Percentiles rank a stretch among this genome's conserved stretches.
Evolutionary conservation across 1,140 invertebrate species (phyloP).

Genomic region (Tetramorium simillimum): DNA sequence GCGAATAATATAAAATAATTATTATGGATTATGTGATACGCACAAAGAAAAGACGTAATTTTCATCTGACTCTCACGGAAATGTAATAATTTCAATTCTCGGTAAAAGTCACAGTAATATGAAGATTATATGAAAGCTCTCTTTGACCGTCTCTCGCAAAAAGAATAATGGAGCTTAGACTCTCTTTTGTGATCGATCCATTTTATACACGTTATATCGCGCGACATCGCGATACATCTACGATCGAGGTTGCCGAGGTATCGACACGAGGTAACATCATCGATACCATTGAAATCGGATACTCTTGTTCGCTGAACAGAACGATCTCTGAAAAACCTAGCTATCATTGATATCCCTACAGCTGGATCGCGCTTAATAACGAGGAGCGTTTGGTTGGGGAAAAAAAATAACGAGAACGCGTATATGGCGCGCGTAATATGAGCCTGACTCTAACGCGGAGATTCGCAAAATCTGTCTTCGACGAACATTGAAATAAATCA

Average conservation of each 20-base stretch:
- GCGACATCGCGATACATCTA: conserved; percentile 46
- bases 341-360: conserved; percentile 71
- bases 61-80: background rate
- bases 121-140: background rate
- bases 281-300: conserved; percentile 77
- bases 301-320: conserved; percentile 67
- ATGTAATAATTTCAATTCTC: conserved; percentile 7
- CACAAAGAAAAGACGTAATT: background rate
- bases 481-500: conserved; percentile 38
- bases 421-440: conserved; percentile 47
- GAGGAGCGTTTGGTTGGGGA: conserved; percentile 18
- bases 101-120: background rate
- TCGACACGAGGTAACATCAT: conserved; percentile 67
- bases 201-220: conserved; percentile 13
- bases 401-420: conserved; percentile 13
- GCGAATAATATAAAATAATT: conserved; percentile 19
- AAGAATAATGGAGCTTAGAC: conserved; percentile 19
- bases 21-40: background rate
- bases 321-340: conserved; percentile 64
- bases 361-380: conserved; percentile 60
- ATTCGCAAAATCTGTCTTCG: conserved; percentile 53
- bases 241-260: conserved; percentile 59
- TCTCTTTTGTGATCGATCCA: conserved; percentile 42
- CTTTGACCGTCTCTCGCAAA: conserved; percentile 9
- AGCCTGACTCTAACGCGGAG: conserved; percentile 12